Evolutionary conservation across 2,888 invertebrate species (phyloP).

Genomic region (Mylabris sibirica): DNA sequence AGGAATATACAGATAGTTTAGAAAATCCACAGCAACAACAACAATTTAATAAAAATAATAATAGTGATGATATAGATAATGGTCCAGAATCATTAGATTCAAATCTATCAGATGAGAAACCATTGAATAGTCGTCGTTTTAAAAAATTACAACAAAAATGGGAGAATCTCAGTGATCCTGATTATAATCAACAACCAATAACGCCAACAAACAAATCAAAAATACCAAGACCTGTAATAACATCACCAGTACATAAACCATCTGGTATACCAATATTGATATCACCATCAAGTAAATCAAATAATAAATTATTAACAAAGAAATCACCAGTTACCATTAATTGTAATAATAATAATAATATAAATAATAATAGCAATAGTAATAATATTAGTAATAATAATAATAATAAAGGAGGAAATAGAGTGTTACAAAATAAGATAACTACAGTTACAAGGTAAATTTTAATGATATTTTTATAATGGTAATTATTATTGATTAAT

Average conservation of each 20-base stretch:
- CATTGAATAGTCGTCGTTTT: constrained; percentile 72
- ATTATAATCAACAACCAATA: constrained; percentile 59
- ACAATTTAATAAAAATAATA: constrained; percentile 32
- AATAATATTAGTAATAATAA: constrained; percentile 26
- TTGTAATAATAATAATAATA: constrained; percentile 19
- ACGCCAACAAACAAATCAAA: constrained; percentile 66
- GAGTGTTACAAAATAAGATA: constrained; percentile 3
- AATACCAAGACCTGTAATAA: constrained; percentile 78
- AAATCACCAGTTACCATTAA: constrained; percentile 37
- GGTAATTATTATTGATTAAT: not conserved
- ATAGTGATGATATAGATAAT: constrained; percentile 44
- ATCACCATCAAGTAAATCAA: constrained; percentile 44
- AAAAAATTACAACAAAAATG: constrained; percentile 79
- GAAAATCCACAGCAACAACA: constrained; percentile 62
- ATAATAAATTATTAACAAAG: constrained; percentile 57
- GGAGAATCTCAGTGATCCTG: constrained; percentile 76
- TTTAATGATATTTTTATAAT: too few relatives aligned
- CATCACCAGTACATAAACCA: constrained; percentile 72
- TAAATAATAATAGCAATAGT: constrained; percentile 4
- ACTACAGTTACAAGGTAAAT: constrained; percentile 20
- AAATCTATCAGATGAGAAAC: constrained; percentile 57
- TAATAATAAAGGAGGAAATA: not conserved
- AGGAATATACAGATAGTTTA: constrained; percentile 77
- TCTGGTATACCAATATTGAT: constrained; percentile 67
- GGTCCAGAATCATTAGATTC: constrained; percentile 58